phyloP scores from a whole-genome alignment of 2,797 vertebrate species.

The Myiotriccus ornatus region DNA sequence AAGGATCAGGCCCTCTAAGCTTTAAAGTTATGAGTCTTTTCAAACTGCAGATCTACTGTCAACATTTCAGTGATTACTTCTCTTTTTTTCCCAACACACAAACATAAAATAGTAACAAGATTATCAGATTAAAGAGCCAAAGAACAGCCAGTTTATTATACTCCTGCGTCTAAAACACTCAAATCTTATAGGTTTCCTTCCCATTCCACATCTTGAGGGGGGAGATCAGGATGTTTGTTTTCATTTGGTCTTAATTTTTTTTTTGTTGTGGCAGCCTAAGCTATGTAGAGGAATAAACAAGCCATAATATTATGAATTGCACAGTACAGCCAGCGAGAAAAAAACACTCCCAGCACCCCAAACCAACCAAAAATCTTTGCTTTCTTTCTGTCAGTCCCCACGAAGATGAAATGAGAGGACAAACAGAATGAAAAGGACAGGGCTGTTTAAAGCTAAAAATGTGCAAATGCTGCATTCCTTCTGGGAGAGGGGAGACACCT shows the following conservation, averaged over 20 bases:
- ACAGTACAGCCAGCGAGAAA: not conserved
- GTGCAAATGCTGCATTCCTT: conserved; percentile 12
- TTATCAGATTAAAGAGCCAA: conserved; percentile 61
- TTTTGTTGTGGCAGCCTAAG: not conserved
- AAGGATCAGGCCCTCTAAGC: conserved; percentile 63
- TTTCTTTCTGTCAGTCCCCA: not conserved
- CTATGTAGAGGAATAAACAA: not conserved
- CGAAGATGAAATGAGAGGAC: not conserved
- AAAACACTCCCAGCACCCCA: not conserved
- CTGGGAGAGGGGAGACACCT: not conserved
- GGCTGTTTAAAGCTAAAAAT: conserved; percentile 10
- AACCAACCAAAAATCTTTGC: not conserved
- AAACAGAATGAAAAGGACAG: not conserved
- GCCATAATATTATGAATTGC: not conserved
- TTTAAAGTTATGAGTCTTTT: conserved; percentile 67
- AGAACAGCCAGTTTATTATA: conserved; percentile 56
- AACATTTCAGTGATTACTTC: conserved; percentile 56
- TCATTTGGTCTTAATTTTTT: not conserved
- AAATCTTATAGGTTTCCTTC: conserved; percentile 12
- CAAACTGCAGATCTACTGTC: conserved; percentile 51
- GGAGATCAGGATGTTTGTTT: not conserved
- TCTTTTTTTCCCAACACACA: conserved; percentile 41
- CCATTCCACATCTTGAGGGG: not conserved
- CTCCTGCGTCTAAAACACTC: not conserved
- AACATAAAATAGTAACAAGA: conserved; percentile 64